phyloP scores from a whole-genome alignment of 2,888 invertebrate species.

The Bellardia pandia region DNA sequence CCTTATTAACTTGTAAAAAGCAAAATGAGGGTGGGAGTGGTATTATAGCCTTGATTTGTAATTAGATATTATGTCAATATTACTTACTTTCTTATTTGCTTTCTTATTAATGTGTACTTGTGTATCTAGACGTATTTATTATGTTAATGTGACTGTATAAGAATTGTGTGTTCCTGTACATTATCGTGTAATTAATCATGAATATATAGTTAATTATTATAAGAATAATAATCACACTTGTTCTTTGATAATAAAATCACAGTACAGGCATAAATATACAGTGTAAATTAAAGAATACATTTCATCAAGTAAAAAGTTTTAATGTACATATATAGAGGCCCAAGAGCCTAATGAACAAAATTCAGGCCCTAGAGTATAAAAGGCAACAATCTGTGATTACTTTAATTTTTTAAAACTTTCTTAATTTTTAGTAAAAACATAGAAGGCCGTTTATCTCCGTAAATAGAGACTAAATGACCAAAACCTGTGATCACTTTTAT shows the following conservation, averaged over 20 bases:
- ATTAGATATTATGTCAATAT: conserved; percentile 71
- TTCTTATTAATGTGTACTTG: not conserved
- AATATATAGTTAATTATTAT: not conserved
- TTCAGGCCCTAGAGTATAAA: no score
- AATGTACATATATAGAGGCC: no score
- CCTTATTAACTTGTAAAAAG: conserved; percentile 28
- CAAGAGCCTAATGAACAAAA: no score
- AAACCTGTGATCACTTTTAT: no score
- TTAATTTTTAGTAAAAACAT: no score
- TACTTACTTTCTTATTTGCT: conserved; percentile 49
- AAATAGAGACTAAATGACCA: no score
- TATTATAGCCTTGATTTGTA: conserved; percentile 13
- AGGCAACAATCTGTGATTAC: no score
- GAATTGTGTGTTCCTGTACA: not conserved
- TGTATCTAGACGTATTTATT: conserved; percentile 44
- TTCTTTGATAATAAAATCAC: not conserved
- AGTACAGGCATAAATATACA: not conserved
- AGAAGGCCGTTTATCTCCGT: no score
- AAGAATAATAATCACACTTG: not conserved
- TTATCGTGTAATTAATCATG: conserved; percentile 63
- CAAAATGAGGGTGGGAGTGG: not conserved
- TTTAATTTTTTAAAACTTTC: no score
- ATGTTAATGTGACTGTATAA: conserved; percentile 12
- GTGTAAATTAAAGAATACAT: no score
- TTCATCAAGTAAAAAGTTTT: no score